Base-by-base conservation (phyloP, 2,797 vertebrate genomes). In the Picus viridis region DNA sequence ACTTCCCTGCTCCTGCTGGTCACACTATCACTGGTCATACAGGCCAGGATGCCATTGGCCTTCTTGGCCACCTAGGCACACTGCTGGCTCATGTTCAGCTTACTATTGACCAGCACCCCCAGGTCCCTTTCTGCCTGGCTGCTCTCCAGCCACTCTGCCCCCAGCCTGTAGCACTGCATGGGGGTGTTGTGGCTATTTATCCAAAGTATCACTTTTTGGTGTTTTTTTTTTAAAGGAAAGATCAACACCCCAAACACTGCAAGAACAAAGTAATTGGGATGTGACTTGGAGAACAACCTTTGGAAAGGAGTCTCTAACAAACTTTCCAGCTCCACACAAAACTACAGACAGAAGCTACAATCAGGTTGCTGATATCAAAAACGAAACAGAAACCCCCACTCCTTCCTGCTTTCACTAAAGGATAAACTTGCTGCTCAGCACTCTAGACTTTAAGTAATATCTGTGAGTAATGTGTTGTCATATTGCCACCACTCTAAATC, bases 341-440 rank as follows among this genome's bases (percentile, higher is more conserved):
- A 26, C 49, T 43, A 17, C 29, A 29, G 22, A 20, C 1, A 61
- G 58, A 73, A 82, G 30, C 2, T 22, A 78, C 57, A 57, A 47
- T 24, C 36, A 73, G n/a, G 16, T 4, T 68, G 30, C 39, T 56
- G 29, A n/a, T 16, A 26, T 0, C 2, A 64, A 41, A 22, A 72
- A 19, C 3, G 23, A 22, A 59, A 61, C 9, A n/a, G 32, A 58
- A 77, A 23, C 0, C 6, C 24, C 9, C 0, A 0, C 18, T 32
- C 7, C 4, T 5, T 16, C 15, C 1, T 26, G 19, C 6, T 27
- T 23, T 62, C 70, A 29, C 16, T 59, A 22, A 36, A 32, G 36
- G 30, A 54, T 26, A 61, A 69, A 47, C 10, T 32, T 3, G 26
- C 39, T 49, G 10, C n/a, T 57, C 22, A 47, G 71, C 41, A 67